phyloP scores from a whole-genome alignment of 2,797 vertebrate genomes.

The Ficedula albicollis region DNA sequence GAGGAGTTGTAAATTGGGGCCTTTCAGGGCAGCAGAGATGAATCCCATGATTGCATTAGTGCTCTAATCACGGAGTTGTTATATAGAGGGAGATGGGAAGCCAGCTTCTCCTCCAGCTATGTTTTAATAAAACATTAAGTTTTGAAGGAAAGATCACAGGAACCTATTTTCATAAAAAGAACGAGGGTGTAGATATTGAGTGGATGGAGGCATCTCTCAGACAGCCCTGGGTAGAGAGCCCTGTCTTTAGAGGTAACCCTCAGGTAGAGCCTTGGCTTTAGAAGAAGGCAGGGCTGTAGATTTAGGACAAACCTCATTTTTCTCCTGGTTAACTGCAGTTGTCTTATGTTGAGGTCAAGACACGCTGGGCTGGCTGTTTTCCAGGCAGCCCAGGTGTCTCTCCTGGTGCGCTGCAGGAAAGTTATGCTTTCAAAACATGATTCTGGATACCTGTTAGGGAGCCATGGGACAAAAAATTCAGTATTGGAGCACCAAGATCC shows the following conservation, averaged over 20 bases:
- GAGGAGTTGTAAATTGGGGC: conserved; percentile 41
- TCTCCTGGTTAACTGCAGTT: neutral
- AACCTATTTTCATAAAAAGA: conserved; percentile 62
- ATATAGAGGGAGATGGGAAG: conserved; percentile 42
- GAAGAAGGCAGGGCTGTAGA: neutral
- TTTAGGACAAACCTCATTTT: neutral
- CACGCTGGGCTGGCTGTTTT: neutral
- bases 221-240: conserved; percentile 17
- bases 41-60: conserved; percentile 42
- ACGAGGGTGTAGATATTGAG: conserved; percentile 46
- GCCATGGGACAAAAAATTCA: neutral
- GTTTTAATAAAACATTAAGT: conserved; percentile 70
- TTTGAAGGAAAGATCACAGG: conserved; percentile 67
- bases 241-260: conserved; percentile 22
- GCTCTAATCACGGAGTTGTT: conserved; percentile 51
- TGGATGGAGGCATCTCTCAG: conserved; percentile 56
- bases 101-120: conserved; percentile 58
- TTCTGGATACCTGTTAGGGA: neutral
- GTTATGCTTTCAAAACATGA: neutral
- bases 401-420: fast-evolving
- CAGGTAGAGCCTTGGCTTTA: neutral
- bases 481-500: neutral
- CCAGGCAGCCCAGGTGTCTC: neutral
- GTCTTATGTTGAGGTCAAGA: neutral
- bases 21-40: conserved; percentile 47